These are phyloP conservation scores for Gymnothorax javanicus DNA, from an alignment of 2,797 vertebrate species.

Conservation along the genomic window DNA sequence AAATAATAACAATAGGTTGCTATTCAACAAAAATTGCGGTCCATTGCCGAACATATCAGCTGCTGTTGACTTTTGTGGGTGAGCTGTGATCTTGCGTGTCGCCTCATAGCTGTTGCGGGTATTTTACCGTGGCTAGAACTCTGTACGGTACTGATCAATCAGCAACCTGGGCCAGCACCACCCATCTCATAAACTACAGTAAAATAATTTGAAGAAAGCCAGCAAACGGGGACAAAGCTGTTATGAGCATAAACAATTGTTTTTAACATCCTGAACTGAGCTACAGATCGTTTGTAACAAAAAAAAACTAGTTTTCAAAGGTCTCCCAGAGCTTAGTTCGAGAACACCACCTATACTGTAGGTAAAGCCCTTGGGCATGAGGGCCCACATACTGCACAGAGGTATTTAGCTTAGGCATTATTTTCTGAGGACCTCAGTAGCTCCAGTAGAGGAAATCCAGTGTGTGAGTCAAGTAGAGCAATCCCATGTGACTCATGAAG, in stretches of 20 bases:
- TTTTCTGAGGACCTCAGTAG: not conserved
- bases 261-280: not conserved
- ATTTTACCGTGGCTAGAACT: no score
- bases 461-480: not conserved
- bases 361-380: not conserved
- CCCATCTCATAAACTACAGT: no score
- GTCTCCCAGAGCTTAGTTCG: not conserved
- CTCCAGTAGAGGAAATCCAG: not conserved
- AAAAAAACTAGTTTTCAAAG: not conserved
- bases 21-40: no score
- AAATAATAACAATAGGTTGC: no score
- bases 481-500: constrained; percentile 9
- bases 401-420: not conserved
- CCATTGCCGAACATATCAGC: no score
- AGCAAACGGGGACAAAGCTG: not conserved
- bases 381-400: not conserved
- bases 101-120: no score
- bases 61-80: no score
- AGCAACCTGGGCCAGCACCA: no score
- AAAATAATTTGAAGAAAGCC: not conserved
- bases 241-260: not conserved
- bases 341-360: not conserved
- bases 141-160: no score
- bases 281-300: not conserved
- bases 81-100: no score